These are phyloP conservation scores for Hypomecis atomaria DNA, from an alignment of 2,888 invertebrate genomes.

Conservation along the genomic window DNA sequence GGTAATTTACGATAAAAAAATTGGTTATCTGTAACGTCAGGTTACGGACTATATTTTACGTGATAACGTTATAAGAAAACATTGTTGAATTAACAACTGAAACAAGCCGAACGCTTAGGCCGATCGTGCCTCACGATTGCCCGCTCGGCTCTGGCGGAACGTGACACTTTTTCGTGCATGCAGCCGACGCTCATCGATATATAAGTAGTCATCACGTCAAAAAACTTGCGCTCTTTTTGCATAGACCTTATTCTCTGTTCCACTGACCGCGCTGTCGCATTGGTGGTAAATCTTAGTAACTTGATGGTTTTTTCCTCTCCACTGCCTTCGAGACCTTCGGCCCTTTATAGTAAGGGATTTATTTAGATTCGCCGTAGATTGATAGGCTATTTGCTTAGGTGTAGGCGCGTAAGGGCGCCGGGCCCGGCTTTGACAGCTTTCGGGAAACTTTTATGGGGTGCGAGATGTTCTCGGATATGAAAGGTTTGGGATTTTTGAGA, in stretches of 20 bases:
- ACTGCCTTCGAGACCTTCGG: conserved; percentile 57
- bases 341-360: conserved; percentile 66
- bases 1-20: too few species aligned
- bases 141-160: too few species aligned
- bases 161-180: too few species aligned
- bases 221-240: background rate
- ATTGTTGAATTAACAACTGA: too few species aligned
- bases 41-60: too few species aligned
- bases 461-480: conserved; percentile 13
- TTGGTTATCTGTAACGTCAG: too few species aligned
- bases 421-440: conserved; percentile 28
- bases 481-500: conserved; percentile 3
- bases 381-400: conserved; percentile 51
- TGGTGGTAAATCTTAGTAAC: conserved; percentile 75
- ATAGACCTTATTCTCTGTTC: conserved; percentile 12
- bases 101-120: too few species aligned
- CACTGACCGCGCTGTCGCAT: conserved; percentile 35
- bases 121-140: too few species aligned
- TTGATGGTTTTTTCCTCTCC: conserved; percentile 70
- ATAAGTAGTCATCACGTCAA: too few species aligned
- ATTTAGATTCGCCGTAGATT: conserved; percentile 61
- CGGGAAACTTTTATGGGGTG: conserved; percentile 27
- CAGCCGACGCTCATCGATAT: too few species aligned
- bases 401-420: conserved; percentile 22
- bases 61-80: too few species aligned